A percentile compares a stretch with the other conserved stretches of the same genome.
Evolutionary conservation across 2,888 invertebrate species (phyloP).

Genomic region (Thymelicus lineola): DNA sequence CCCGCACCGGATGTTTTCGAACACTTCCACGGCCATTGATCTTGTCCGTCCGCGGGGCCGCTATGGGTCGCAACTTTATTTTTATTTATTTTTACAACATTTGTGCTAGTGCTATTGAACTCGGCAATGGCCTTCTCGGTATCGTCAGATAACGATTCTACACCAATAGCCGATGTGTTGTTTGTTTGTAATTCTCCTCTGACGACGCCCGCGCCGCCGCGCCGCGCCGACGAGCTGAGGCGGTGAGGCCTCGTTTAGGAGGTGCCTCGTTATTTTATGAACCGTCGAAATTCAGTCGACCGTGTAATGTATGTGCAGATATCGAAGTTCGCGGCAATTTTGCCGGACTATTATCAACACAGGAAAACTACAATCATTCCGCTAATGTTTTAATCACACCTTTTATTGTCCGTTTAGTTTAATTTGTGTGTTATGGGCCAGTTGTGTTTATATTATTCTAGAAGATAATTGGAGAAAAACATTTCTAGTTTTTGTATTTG

Average conservation of each 20-base stretch:
- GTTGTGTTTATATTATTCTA: no score
- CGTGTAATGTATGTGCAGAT: conserved; percentile 68
- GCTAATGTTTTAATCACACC: conserved; percentile 17
- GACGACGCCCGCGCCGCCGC: conserved; percentile 53
- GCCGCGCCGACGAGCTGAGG: conserved; percentile 63
- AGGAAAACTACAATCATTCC: conserved; percentile 1
- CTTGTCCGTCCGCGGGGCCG: conserved; percentile 57
- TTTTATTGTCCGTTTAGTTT: neutral
- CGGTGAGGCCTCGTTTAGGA: conserved; percentile 76
- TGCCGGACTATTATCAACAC: neutral
- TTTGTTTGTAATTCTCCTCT: conserved; percentile 69
- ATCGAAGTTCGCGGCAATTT: conserved; percentile 53
- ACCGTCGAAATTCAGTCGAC: conserved; percentile 69
- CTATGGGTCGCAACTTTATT: conserved; percentile 59
- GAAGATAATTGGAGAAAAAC: no score
- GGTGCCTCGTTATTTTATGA: conserved; percentile 75
- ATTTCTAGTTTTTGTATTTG: no score
- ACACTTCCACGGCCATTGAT: conserved; percentile 70
- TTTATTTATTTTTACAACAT: conserved; percentile 57
- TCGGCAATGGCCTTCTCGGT: conserved; percentile 50
- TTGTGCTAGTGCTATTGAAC: conserved; percentile 64
- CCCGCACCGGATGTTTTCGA: conserved; percentile 64
- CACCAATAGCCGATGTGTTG: conserved; percentile 56
- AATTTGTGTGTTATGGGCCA: neutral
- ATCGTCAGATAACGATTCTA: conserved; percentile 68